Conservation (phyloP, 1,140 invertebrate genomes). For the Pteromalus puparum region DNA sequence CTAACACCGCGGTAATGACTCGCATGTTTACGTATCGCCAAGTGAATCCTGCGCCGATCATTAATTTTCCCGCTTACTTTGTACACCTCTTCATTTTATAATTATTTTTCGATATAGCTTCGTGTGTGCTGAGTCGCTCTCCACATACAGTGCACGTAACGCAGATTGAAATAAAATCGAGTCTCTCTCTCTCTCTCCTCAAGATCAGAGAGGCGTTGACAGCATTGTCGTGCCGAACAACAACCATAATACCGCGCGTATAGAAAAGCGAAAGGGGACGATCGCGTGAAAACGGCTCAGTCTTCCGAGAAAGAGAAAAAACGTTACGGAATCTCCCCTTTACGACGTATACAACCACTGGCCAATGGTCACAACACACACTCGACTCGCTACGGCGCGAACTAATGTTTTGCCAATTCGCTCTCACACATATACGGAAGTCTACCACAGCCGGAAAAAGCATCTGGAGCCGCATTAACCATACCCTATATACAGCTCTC, state of each 20-base stretch:
- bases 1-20: neutral
- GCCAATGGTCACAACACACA: constrained; percentile 41
- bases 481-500: neutral
- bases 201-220: neutral
- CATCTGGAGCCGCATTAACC: constrained; percentile 38
- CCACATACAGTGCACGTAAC: no score
- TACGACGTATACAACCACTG: neutral
- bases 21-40: constrained; percentile 12
- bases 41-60: constrained; percentile 17
- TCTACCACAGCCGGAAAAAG: constrained; percentile 18
- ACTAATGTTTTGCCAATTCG: constrained; percentile 48
- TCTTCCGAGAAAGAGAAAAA: neutral
- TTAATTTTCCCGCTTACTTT: constrained; percentile 38
- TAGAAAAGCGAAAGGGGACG: neutral
- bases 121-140: neutral
- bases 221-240: neutral
- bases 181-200: neutral
- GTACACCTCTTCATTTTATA: neutral
- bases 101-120: constrained; percentile 18
- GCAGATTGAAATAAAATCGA: constrained; percentile 10
- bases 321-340: neutral
- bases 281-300: neutral
- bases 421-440: no score
- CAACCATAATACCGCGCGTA: neutral
- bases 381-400: constrained; percentile 9